Evolutionary conservation across 1,140 invertebrate genomes (phyloP), one percentile per base, ranked within the genome.

Genomic region (Dendrolimus kikuchii): DNA sequence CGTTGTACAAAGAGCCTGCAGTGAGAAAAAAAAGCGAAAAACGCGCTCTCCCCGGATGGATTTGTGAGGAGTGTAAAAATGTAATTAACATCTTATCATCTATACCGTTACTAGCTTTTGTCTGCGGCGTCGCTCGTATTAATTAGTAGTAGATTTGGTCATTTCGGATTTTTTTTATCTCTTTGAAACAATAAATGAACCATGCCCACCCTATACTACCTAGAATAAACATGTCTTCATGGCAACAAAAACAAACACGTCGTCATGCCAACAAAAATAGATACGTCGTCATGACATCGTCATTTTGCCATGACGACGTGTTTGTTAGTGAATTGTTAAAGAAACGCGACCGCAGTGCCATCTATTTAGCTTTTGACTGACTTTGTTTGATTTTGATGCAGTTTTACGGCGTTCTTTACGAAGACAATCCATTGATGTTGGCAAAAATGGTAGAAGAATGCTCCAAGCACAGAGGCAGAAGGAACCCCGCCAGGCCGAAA

Each of bases 41-140:
- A 52, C 62, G 57, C 6, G 66, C 68, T 0, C 56, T 87, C 46
- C 83, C 72, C 0, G 87, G 83, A 0, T 88, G 87, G 87, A 79
- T 74, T 38, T 88, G 87, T 51, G 74, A 81, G 1, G 68, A 88
- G 40, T 87, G 85, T 55, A 73, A 71, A 66, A 61, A 73, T n/a
- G 87, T 88, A 64, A 69, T 73, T 69, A 38, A 9, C 7, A 8
- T 7, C 5, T 8, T 38, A 7, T 8, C 6, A 48, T 8, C 0
- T 38, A 37, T 6, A 5, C 7, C 36, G 36, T 38, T 7, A 48
- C 38, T 38, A 38, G 8, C 51, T 23, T 23, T 23, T 23, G 23
- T 23, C 23, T 23, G 23, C 23, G 23, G 23, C 23, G 23, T 23
- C 23, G 23, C 23, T 23, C 23, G 23, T 3, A 23, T 23, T 23